A percentile compares a stretch with the other conserved stretches of the same genome.
phyloP scores from a whole-genome alignment of 2,797 vertebrate species.

The Gallinago nigripennis region DNA sequence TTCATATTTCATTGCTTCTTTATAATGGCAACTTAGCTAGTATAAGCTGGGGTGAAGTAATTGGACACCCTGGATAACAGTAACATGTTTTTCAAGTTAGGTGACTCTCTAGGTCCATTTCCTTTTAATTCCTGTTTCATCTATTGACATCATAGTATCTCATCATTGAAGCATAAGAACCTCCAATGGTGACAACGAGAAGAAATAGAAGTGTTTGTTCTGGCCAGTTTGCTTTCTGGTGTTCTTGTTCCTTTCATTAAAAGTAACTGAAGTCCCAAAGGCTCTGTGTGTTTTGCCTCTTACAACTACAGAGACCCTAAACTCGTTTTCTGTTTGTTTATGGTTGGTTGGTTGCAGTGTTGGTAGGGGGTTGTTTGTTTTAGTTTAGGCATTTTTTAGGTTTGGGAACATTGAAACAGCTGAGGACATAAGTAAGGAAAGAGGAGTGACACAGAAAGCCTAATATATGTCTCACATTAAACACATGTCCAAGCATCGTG shows the following conservation, averaged over 20 bases:
- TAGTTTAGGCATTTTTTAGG: not conserved
- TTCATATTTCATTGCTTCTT: not conserved
- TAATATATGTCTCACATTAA: not conserved
- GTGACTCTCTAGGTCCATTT: not conserved
- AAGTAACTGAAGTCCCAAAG: not conserved
- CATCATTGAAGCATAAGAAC: not conserved
- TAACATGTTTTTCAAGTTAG: not conserved
- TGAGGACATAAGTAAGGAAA: not conserved
- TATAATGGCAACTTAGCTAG: not conserved
- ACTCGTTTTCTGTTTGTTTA: not conserved
- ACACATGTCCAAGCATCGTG: not conserved
- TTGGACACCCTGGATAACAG: not conserved
- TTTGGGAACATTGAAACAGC: not conserved
- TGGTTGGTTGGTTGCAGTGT: not conserved
- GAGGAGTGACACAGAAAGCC: not conserved
- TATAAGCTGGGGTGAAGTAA: not conserved
- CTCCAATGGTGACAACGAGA: not conserved
- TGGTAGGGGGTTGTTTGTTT: not conserved
- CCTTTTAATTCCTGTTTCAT: not conserved
- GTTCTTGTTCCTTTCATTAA: not conserved
- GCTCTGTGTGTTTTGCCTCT: not conserved
- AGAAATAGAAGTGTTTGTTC: not conserved
- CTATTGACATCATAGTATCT: not conserved
- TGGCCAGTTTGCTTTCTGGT: not conserved
- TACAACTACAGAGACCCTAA: not conserved